Evolutionary conservation across 1,140 invertebrate species (phyloP), one percentile per base, ranked within the genome.

Genomic region (Myzus persicae): DNA sequence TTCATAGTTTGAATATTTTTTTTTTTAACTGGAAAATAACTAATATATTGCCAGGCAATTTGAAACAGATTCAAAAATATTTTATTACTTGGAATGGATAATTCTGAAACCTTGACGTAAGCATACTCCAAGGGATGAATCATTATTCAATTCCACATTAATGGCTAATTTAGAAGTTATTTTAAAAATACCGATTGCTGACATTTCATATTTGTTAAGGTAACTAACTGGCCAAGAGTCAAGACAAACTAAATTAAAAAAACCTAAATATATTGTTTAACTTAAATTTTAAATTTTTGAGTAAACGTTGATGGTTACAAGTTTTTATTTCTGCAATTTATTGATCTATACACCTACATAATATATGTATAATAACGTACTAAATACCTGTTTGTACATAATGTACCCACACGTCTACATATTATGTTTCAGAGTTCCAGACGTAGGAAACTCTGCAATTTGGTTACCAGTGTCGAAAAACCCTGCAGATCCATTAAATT

Each of bases 381-480:
- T 67, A 67, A n/a, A 67, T 11, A 31, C 14, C 4, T 4, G 18
- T 76, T 76, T 76, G 14, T n/a, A 76, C 31, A 18, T 76, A 76
- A 14, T 59, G 31, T 67, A 76, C n/a, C 24, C 36, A 76, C 14
- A 76, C 31, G n/a, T 14, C 59, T 76, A 76, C 31, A 76, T 4
- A 76, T 88, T 31, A 18, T 38, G 22, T 90, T 90, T 67, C 36
- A 93, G 91, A 31, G 40, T 51, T 84, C 91, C 91, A 2, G 36
- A 84, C 14, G 0, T 51, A 51, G 81, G 46, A 36, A 93, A 42
- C 24, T 24, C 76, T 9, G 22, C 18, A 9, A 22, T 48, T 24
- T 93, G 91, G 91, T 40, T 14, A 24, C 91, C 91, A 3, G 81
- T 93, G 36, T 93, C 91, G 1, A 48, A 54, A 40, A 93, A 93